A percentile compares a stretch with the other conserved stretches of the same genome.
phyloP scores from a whole-genome alignment of 2,113 vertebrate species.

The Melanerpes formicivorus region DNA sequence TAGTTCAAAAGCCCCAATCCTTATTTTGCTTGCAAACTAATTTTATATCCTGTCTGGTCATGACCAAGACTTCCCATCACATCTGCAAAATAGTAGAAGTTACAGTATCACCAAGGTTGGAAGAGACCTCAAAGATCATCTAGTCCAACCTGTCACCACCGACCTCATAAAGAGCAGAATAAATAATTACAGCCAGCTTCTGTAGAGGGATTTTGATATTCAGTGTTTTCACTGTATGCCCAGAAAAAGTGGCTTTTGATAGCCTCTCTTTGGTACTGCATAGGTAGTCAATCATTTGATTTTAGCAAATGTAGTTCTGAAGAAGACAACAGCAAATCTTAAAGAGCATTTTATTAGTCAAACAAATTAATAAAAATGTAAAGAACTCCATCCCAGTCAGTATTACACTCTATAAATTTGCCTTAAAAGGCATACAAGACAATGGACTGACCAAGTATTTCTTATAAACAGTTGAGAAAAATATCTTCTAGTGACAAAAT shows the following conservation, averaged over 20 bases:
- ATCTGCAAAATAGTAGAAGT: not conserved
- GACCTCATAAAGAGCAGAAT: not conserved
- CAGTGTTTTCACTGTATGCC: not conserved
- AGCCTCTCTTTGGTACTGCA: not conserved
- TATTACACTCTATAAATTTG: not conserved
- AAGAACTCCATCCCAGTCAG: not conserved
- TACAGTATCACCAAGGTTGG: too few species aligned
- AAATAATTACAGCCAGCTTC: not conserved
- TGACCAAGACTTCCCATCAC: not conserved
- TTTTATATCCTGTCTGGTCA: not conserved
- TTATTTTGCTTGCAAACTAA: not conserved
- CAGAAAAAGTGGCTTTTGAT: not conserved
- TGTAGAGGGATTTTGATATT: not conserved
- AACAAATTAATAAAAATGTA: not conserved
- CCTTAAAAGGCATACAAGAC: not conserved
- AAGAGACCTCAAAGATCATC: too few species aligned
- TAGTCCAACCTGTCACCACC: too few species aligned
- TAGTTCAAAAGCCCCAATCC: not conserved
- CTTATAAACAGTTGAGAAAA: constrained; percentile 5
- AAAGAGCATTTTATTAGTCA: constrained; percentile 29
- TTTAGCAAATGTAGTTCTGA: not conserved
- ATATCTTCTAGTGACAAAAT: not conserved
- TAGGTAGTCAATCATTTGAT: not conserved
- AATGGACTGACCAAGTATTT: not conserved
- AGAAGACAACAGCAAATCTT: not conserved